Conservation (phyloP, 2,888 invertebrate genomes). For the Dicyrtomina minuta region DNA sequence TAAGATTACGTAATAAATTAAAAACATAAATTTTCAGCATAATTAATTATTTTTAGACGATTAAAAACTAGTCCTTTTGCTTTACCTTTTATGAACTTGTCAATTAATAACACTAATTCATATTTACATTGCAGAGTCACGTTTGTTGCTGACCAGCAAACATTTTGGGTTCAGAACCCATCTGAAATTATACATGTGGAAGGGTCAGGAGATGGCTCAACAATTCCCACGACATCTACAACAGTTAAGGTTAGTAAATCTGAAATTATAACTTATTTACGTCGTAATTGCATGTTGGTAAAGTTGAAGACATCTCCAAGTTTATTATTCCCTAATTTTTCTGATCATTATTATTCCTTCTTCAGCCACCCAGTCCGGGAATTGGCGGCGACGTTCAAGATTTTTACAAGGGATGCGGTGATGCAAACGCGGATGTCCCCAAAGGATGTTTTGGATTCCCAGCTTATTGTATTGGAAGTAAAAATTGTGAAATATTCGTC, state of each 20-base stretch:
- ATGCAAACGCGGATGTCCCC: constrained; percentile 58
- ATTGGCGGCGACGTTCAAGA: background rate
- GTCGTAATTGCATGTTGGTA: too few relatives aligned
- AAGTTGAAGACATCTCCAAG: too few relatives aligned
- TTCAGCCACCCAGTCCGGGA: constrained; percentile 21
- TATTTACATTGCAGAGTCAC: constrained; percentile 65
- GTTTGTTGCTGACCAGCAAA: constrained; percentile 72
- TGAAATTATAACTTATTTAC: too few relatives aligned
- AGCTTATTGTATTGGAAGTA: constrained; percentile 65
- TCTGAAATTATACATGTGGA: constrained; percentile 37
- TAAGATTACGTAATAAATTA: too few relatives aligned
- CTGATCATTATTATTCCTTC: background rate
- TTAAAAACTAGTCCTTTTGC: too few relatives aligned
- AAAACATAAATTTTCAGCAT: too few relatives aligned
- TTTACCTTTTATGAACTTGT: too few relatives aligned
- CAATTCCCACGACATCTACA: background rate
- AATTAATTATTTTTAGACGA: too few relatives aligned
- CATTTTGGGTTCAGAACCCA: constrained; percentile 70
- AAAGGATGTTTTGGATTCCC: constrained; percentile 81
- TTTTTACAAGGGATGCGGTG: constrained; percentile 68
- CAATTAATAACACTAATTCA: too few relatives aligned
- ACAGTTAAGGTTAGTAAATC: too few relatives aligned
- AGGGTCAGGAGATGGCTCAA: constrained; percentile 1
- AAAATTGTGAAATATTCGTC: constrained; percentile 71
- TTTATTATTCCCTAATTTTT: background rate